Conservation (phyloP, 2,113 vertebrate genomes). For the Aphyosemion australe region DNA sequence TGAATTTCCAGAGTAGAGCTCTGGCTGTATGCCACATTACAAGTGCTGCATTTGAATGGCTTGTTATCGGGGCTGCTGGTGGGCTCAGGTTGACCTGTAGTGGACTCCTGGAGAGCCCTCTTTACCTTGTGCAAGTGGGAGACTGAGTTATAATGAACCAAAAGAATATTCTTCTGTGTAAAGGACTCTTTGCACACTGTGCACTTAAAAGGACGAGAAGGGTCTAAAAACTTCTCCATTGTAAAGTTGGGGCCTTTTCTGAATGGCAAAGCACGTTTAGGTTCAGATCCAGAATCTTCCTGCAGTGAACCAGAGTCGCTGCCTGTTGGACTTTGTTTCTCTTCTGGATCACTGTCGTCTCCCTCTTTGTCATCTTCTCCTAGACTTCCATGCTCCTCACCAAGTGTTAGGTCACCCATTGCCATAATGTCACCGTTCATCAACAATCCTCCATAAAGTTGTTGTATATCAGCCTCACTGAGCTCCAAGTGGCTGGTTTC, state of each 20-base stretch:
- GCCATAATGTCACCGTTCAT: conserved; percentile 96
- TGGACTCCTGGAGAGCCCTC: conserved; percentile 95
- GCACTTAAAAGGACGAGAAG: conserved; percentile 97
- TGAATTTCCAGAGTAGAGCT: conserved; percentile 98
- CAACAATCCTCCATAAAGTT: conserved; percentile 93
- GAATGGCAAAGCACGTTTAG: conserved; percentile 95
- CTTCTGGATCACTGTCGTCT: conserved; percentile 95
- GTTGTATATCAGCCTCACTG: conserved; percentile 96
- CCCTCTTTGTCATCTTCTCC: conserved; percentile 95
- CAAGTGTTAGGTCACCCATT: conserved; percentile 88
- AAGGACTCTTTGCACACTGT: conserved; percentile 99
- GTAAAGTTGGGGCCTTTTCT: conserved; percentile 98
- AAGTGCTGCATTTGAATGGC: conserved; percentile 98
- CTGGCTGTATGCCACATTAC: conserved; percentile 98
- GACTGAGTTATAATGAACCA: conserved; percentile 99
- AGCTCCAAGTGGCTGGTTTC: conserved; percentile 96
- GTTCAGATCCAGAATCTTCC: conserved; percentile 96
- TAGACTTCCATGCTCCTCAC: conserved; percentile 92
- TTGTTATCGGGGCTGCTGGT: conserved; percentile 98
- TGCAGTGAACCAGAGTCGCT: conserved; percentile 93
- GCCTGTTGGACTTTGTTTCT: conserved; percentile 95
- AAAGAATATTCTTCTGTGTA: conserved; percentile 97
- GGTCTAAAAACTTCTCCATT: conserved; percentile 98
- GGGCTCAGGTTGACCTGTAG: conserved; percentile 93
- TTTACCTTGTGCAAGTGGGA: conserved; percentile 98